Percentiles rank a stretch among this genome's conserved stretches.
Evolutionary conservation across 2,888 invertebrate species (phyloP).

Genomic region (Brachypterus glaber): DNA sequence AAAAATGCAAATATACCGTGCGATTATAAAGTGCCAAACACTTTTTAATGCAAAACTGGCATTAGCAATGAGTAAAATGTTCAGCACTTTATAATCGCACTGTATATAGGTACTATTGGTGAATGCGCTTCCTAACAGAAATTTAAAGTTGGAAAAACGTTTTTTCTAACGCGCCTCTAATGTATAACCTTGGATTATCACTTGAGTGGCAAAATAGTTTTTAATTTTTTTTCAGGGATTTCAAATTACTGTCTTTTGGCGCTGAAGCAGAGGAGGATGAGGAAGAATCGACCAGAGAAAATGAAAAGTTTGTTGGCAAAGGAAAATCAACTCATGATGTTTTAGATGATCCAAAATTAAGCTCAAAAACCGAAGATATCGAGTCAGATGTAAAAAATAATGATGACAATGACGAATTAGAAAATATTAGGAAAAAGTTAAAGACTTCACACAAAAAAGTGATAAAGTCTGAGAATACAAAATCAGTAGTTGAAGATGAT

Average conservation of each 20-base stretch:
- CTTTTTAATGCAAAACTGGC: too few relatives aligned
- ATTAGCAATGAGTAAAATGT: too few relatives aligned
- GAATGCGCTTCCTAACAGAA: too few relatives aligned
- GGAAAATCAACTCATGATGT: constrained; percentile 94
- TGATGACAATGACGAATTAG: constrained; percentile 37
- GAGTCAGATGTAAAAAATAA: constrained; percentile 29
- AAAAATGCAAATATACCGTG: too few relatives aligned
- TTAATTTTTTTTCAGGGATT: constrained; percentile 65
- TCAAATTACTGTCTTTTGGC: constrained; percentile 91
- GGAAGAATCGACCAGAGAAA: constrained; percentile 58
- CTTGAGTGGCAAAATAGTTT: too few relatives aligned
- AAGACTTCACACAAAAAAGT: constrained; percentile 34
- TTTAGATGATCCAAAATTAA: constrained; percentile 80
- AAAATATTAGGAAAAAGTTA: constrained; percentile 42
- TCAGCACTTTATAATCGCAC: too few relatives aligned
- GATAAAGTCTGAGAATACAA: constrained; percentile 24
- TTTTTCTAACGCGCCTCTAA: too few relatives aligned
- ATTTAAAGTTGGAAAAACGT: too few relatives aligned
- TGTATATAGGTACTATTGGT: too few relatives aligned
- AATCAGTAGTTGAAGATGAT: constrained; percentile 30
- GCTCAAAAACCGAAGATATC: constrained; percentile 53
- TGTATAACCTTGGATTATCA: too few relatives aligned
- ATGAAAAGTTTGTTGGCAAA: constrained; percentile 63
- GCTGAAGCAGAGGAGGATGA: constrained; percentile 96
- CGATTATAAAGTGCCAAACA: too few relatives aligned